Percentiles rank a stretch among this genome's conserved stretches.
Evolutionary conservation across 2,113 vertebrate species (phyloP).

Genomic region (Sakesphorus luctuosus): DNA sequence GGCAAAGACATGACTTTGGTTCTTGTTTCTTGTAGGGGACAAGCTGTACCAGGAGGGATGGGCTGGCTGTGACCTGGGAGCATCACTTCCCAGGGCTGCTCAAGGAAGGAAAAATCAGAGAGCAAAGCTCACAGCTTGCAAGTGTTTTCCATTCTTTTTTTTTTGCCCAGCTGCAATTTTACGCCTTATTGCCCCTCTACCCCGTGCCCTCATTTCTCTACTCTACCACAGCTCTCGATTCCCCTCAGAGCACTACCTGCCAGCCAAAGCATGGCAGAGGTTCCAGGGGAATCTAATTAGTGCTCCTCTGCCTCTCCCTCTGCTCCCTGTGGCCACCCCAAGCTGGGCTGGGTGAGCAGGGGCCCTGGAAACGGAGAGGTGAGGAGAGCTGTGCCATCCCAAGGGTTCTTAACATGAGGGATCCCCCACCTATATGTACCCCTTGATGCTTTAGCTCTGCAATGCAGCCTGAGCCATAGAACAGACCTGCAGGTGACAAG

Average conservation of each 20-base stretch:
- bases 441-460: background rate
- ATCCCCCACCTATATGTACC: rapidly evolving
- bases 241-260: background rate
- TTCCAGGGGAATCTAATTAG: background rate
- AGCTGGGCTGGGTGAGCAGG: background rate
- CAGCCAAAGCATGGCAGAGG: background rate
- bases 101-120: background rate
- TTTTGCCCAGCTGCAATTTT: constrained; percentile 3
- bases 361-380: rapidly evolving
- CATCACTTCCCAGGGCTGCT: background rate
- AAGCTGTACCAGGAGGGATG: background rate
- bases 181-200: background rate
- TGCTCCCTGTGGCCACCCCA: rapidly evolving
- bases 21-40: background rate
- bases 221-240: background rate
- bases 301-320: background rate
- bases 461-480: background rate
- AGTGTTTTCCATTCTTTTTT: background rate
- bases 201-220: background rate
- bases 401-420: background rate
- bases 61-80: background rate
- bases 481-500: background rate
- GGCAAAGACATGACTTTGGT: background rate
- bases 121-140: background rate
- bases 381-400: background rate